phyloP scores from a whole-genome alignment of 53 echinoderm and acorn worm genomes.

The Arbacia lixula region DNA sequence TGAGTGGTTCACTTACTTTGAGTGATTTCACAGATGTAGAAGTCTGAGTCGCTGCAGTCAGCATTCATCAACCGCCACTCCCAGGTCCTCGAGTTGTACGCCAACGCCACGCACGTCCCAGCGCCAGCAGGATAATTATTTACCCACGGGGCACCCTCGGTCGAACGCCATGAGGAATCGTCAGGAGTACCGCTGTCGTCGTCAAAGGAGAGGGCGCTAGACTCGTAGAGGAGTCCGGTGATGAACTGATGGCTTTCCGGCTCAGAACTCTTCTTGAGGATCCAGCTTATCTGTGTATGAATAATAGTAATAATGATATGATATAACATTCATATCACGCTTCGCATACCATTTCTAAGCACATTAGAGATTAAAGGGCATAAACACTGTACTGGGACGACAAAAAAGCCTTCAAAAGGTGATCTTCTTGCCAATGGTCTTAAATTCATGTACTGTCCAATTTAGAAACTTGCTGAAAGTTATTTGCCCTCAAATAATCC shows the following conservation, averaged over 20 bases:
- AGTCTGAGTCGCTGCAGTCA: conserved; percentile 27
- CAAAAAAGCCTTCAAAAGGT: too few species aligned
- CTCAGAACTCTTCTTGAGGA: conserved; percentile 9
- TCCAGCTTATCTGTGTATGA: conserved; percentile 32
- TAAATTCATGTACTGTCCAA: too few species aligned
- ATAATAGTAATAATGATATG: too few species aligned
- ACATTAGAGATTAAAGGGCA: too few species aligned
- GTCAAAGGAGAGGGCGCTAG: conserved; percentile 52
- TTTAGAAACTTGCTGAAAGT: too few species aligned
- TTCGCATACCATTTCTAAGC: too few species aligned
- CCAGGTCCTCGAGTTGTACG: conserved; percentile 63
- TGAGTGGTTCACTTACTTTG: conserved; percentile 89
- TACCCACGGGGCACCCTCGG: conserved; percentile 64
- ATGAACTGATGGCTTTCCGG: conserved; percentile 28
- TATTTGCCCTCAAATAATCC: too few species aligned
- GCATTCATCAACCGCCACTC: conserved; percentile 69
- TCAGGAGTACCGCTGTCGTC: conserved; percentile 66
- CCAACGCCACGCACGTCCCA: conserved; percentile 63
- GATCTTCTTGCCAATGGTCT: too few species aligned
- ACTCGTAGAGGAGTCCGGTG: conserved; percentile 61
- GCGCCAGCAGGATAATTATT: conserved; percentile 61
- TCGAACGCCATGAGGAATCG: conserved; percentile 54
- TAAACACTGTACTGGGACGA: too few species aligned
- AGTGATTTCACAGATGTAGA: conserved; percentile 78
- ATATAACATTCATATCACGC: too few species aligned